Base-by-base conservation (phyloP, 2,797 vertebrate genomes). In the Orestias chungarensis region DNA sequence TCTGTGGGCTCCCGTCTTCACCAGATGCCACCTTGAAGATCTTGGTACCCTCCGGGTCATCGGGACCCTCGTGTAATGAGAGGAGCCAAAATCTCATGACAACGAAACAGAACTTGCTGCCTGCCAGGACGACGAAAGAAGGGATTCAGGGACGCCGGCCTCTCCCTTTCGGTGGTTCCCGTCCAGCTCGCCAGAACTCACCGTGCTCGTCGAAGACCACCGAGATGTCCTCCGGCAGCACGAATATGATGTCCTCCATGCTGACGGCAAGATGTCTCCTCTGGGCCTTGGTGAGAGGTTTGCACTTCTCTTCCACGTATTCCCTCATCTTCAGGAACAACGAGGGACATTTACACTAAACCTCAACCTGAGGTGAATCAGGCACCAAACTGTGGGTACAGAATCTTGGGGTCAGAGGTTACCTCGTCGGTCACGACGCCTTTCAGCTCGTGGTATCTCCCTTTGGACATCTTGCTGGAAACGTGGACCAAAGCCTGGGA, bases 61-160 rank as follows among this genome's bases (percentile, higher is more conserved):
- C 86, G 0, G 88, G 88, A 7, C 87, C 86, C 29, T 92, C 84
- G 0, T 74, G 75, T 17, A 75, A 49, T 0, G 92, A 88, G 76
- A 93, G 76, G 64, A 88, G 25, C 91, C 86, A 93, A n/a, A 92
- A 86, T 57, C 90, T 89, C 84, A 92, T 73, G n/a, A 74, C 68
- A 3, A 93, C n/a, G 25, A 50, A 78, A 72, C 88, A 90, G 71
- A 82, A 87, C 62, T 78, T 91, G 61, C 86, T 83, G 3, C 89
- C 90, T 92, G 75, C 7, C 15, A 42, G 18, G 18, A 59, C 8
- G 67, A 3, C 15, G 15, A 10, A 10, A 0, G 15, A 27, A n/a
- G n/a, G 55, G 55, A 38, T 59, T 59, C 23, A 35, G 20, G 31
- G 55, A 35, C 31, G 12, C 31, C 6, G 11, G 47, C 23, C n/a